Percentiles rank a stretch among this genome's conserved stretches.
These are phyloP conservation scores for Lasioglossum figueresi DNA, from an alignment of 2,888 invertebrate genomes.

Conservation along the genomic window DNA sequence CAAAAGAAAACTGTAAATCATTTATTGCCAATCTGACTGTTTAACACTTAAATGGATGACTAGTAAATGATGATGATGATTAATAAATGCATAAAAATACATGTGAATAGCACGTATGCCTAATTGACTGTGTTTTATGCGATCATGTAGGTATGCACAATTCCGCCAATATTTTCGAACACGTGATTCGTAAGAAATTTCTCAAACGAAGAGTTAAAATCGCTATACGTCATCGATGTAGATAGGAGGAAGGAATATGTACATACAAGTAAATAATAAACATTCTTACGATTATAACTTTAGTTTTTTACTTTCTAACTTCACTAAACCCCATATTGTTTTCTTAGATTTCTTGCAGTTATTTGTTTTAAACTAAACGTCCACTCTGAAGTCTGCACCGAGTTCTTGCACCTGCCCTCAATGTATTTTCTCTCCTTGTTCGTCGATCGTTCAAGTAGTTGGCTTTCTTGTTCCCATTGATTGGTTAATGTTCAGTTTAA, in stretches of 20 bases:
- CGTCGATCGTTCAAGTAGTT: not conserved
- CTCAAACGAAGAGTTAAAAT: not conserved
- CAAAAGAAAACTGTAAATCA: not conserved
- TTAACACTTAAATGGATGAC: not conserved
- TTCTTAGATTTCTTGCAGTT: not conserved
- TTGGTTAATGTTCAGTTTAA: too few species aligned
- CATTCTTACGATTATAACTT: not conserved
- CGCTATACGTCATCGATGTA: not conserved
- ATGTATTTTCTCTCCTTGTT: not conserved
- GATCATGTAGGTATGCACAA: not conserved
- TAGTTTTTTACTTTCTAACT: not conserved
- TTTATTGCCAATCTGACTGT: not conserved
- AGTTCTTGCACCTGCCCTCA: not conserved
- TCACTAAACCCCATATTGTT: not conserved
- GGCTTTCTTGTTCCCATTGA: too few species aligned
- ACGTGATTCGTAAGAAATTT: not conserved
- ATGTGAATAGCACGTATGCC: not conserved
- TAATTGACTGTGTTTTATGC: not conserved
- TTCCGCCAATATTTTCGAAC: not conserved
- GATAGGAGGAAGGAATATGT: not conserved
- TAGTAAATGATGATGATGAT: too few species aligned
- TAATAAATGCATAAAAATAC: not conserved
- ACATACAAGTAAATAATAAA: constrained; percentile 5
- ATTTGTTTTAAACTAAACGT: not conserved
- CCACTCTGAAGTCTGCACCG: not conserved